Percentiles rank a stretch among this genome's conserved stretches.
phyloP scores from a whole-genome alignment of 2,888 invertebrate species.

The Caenorhabditis sp. region DNA sequence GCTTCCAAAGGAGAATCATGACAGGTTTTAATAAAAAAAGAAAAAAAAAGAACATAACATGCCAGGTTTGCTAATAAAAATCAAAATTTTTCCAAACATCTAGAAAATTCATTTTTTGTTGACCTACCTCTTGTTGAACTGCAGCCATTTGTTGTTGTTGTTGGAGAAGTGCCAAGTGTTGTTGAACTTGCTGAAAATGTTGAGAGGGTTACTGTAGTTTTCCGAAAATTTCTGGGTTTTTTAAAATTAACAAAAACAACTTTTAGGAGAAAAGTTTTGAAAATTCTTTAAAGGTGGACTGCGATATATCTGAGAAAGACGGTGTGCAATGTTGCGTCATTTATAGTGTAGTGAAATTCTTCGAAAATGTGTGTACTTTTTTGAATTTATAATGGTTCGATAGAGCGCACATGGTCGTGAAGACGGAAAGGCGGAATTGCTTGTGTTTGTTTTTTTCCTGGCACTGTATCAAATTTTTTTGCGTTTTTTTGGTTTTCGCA shows the following conservation, averaged over 20 bases:
- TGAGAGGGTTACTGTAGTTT: neutral
- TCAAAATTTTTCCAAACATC: neutral
- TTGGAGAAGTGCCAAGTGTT: slow-evolving; percentile 28
- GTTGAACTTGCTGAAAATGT: slow-evolving; percentile 20
- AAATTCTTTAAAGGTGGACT: neutral
- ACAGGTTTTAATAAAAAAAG: neutral
- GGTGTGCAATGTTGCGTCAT: no score
- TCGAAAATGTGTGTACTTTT: no score
- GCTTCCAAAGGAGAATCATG: neutral
- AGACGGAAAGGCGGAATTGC: no score
- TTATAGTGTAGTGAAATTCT: no score
- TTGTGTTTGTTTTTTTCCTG: no score
- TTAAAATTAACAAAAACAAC: no score
- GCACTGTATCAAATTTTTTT: no score
- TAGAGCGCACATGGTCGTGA: no score
- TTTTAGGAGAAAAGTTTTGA: neutral
- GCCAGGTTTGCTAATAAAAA: neutral
- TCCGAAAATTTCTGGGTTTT: no score
- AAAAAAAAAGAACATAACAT: neutral
- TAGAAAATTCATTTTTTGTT: neutral
- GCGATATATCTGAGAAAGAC: no score
- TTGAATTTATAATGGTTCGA: no score
- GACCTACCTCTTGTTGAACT: slow-evolving; percentile 2
- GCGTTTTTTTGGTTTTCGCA: no score
- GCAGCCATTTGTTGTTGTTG: slow-evolving; percentile 23